Base-by-base conservation (phyloP, 2,797 vertebrate species). In the Epinephelus awoara region DNA sequence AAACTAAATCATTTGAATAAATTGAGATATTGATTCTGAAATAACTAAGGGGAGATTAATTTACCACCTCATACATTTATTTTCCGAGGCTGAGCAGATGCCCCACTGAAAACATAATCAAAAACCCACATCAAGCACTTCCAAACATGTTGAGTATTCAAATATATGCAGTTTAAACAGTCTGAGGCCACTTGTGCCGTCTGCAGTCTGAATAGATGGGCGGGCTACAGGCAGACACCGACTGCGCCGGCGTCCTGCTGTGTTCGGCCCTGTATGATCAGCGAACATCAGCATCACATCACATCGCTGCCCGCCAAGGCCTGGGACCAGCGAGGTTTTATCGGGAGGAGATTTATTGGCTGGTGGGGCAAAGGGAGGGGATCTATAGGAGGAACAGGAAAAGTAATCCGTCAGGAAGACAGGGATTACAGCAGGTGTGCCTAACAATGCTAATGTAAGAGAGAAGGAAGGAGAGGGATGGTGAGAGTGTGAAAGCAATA, bases 341-440 rank as follows among this genome's bases (percentile, higher is more conserved):
- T 89, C 67, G 40, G 85, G 59, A 47, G 62, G 86, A 91, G 93
- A 93, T 94, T 93, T 94, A 93, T 91, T 80, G 91, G 89, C 80
- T 84, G 77, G 72, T 23, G 51, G 81, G 74, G 64, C 18, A 46
- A 65, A 42, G 49, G 83, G 64, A 81, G 67, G 82, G 72, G 88
- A 91, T 93, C 92, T 90, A 93, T 92, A 89, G 79, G 77, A 57
- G 87, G 87, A 83, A 47, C 65, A 56, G 83, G 77, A 77, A 78
- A 86, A 79, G 86, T 91, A 90, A 93, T 94, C 90, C 25, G 86
- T 93, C 92, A 93, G 91, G 62, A 84, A 77, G 92, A 90, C 88
- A 87, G 72, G 88, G 91, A 92, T 92, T 92, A 93, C 79, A 85
- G 92, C 91, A 93, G 91, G 91, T 93, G 92, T 90, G 90, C 79